These are phyloP conservation scores for Formica aserva DNA, from an alignment of 2,888 invertebrate genomes.

Conservation along the genomic window DNA sequence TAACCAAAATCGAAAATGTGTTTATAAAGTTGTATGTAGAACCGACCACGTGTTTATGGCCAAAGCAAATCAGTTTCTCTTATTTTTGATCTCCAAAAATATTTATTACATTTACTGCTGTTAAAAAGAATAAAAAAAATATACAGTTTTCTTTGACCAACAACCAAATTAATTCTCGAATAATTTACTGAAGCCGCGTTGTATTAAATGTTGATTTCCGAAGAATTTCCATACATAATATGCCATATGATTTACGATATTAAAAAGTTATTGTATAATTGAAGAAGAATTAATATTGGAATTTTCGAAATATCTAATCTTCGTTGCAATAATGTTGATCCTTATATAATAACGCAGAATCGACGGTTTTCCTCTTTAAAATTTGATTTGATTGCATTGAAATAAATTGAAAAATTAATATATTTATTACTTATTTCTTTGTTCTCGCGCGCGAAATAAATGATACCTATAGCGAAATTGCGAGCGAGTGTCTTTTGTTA, in stretches of 20 bases:
- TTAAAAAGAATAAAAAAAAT: background rate
- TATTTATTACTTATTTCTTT: constrained; percentile 14
- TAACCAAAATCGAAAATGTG: constrained; percentile 9
- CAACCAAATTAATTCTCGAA: constrained; percentile 15
- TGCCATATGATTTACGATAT: constrained; percentile 13
- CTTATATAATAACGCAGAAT: background rate
- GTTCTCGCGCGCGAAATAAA: background rate
- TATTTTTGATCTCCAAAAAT: background rate
- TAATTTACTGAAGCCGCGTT: constrained; percentile 3
- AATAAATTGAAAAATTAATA: constrained; percentile 25
- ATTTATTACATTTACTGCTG: background rate
- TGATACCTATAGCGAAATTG: background rate
- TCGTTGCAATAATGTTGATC: constrained; percentile 20
- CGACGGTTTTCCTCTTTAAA: background rate
- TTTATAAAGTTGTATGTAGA: background rate
- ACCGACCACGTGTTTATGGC: background rate
- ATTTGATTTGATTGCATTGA: background rate
- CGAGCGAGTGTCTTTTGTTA: background rate
- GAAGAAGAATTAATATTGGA: constrained; percentile 22
- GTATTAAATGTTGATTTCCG: constrained; percentile 17
- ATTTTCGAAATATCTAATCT: constrained; percentile 30
- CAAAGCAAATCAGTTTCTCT: background rate
- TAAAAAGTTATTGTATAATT: constrained; percentile 23
- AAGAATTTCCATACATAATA: constrained; percentile 25
- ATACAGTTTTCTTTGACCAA: background rate